A percentile compares a stretch with the other conserved stretches of the same genome.
Conservation (phyloP, 2,113 vertebrate species). For the Vombatus ursinus region DNA sequence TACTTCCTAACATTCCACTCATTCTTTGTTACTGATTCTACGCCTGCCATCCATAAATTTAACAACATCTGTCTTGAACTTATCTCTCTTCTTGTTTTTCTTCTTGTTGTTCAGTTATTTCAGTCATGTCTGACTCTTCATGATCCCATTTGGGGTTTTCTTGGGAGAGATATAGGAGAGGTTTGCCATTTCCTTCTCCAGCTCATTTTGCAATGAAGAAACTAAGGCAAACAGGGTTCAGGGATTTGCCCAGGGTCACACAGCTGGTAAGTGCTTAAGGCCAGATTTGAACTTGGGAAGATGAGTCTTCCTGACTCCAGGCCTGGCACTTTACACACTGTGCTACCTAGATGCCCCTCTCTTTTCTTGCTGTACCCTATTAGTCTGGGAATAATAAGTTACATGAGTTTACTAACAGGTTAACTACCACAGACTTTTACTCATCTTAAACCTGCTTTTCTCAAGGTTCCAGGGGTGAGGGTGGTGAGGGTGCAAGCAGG, state of each 20-base stretch:
- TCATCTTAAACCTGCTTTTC: neutral
- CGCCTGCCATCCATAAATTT: neutral
- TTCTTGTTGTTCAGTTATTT: no score
- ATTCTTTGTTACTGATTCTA: neutral
- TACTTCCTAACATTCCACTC: neutral
- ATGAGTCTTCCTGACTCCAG: neutral
- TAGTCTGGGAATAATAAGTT: neutral
- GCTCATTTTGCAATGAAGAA: neutral
- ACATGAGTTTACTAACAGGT: neutral
- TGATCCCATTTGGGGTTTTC: no score
- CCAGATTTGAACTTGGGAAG: neutral
- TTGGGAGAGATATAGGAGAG: neutral
- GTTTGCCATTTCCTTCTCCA: neutral
- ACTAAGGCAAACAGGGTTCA: neutral
- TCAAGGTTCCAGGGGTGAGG: neutral
- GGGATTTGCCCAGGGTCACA: neutral
- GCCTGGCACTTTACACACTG: no score
- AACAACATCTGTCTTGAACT: neutral
- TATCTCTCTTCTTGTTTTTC: neutral
- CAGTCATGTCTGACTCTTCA: no score
- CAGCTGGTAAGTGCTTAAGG: neutral
- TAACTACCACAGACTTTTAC: neutral
- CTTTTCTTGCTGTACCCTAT: neutral
- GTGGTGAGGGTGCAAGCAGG: neutral
- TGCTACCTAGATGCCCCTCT: no score